phyloP scores from a whole-genome alignment of 2,113 vertebrate species.

The Mesoclemmys tuberculata region DNA sequence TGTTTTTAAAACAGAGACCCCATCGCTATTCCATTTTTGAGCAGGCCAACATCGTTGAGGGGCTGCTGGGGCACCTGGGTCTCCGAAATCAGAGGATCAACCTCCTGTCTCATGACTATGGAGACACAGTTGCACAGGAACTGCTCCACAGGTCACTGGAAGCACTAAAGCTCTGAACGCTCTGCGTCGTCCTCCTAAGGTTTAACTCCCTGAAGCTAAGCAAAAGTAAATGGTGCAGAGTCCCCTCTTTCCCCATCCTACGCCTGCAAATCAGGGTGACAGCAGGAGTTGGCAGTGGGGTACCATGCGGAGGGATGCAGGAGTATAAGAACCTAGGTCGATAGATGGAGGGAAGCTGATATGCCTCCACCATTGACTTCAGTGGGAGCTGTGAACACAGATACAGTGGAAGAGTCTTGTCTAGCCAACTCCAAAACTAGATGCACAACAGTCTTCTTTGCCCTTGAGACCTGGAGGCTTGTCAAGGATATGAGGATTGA shows the following conservation, averaged over 20 bases:
- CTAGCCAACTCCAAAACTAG: not conserved
- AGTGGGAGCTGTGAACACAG: not conserved
- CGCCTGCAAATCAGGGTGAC: not conserved
- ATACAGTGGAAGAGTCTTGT: not conserved
- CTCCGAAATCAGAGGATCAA: conserved; percentile 88
- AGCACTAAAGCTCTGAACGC: not conserved
- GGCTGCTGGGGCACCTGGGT: conserved; percentile 85
- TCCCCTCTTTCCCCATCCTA: not conserved
- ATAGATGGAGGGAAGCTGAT: not conserved
- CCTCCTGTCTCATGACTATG: conserved; percentile 93
- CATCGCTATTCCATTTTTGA: conserved; percentile 95
- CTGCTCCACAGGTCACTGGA: conserved; percentile 89
- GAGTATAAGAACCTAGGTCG: not conserved
- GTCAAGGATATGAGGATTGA: not conserved
- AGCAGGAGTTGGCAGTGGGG: not conserved
- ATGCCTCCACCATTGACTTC: not conserved
- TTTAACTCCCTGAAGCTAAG: not conserved
- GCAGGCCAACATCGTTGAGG: conserved; percentile 93
- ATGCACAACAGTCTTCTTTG: not conserved
- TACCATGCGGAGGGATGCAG: not conserved
- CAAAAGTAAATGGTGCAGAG: rapidly evolving
- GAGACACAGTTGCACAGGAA: conserved; percentile 94
- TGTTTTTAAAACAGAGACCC: conserved; percentile 79
- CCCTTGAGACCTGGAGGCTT: not conserved
- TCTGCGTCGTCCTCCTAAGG: rapidly evolving